phyloP scores from a whole-genome alignment of 2,888 invertebrate species.

The Athripsodes cinereus region DNA sequence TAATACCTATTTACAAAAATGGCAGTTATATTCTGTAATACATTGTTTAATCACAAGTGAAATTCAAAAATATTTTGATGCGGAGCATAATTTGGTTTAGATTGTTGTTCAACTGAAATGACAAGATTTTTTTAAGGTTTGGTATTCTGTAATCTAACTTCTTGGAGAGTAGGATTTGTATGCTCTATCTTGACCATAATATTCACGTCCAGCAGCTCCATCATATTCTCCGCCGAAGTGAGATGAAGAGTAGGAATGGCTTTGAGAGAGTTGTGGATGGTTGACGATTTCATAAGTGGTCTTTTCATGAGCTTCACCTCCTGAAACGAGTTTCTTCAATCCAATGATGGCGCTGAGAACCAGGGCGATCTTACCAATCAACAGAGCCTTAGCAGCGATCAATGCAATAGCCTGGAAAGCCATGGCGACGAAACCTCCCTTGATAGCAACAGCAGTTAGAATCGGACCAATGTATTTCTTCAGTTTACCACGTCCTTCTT shows the following conservation, averaged over 20 bases:
- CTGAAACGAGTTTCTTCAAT: conserved; percentile 68
- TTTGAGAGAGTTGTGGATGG: conserved; percentile 75
- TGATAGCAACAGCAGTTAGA: conserved; percentile 62
- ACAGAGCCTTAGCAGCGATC: conserved; percentile 73
- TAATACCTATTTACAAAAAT: conserved; percentile 1
- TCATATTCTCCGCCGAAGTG: conserved; percentile 59
- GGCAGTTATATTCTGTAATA: background rate
- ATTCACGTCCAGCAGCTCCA: conserved; percentile 49
- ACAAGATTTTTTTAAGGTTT: background rate
- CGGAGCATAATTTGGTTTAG: background rate
- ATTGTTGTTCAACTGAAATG: background rate
- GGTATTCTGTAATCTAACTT: conserved; percentile 11
- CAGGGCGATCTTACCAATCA: conserved; percentile 79
- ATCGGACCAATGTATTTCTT: conserved; percentile 63
- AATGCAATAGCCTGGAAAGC: conserved; percentile 69
- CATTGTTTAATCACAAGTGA: background rate
- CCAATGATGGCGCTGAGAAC: conserved; percentile 73
- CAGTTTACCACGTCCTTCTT: conserved; percentile 55
- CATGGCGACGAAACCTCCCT: conserved; percentile 66
- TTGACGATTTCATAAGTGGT: conserved; percentile 82
- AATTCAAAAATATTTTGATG: background rate
- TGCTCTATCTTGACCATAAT: conserved; percentile 59
- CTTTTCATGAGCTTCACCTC: conserved; percentile 63
- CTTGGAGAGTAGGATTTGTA: conserved; percentile 49
- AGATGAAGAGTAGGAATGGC: conserved; percentile 67